Evolutionary conservation across 1,140 invertebrate species (phyloP), one percentile per base, ranked within the genome.

Genomic region (Aphelinus certus): DNA sequence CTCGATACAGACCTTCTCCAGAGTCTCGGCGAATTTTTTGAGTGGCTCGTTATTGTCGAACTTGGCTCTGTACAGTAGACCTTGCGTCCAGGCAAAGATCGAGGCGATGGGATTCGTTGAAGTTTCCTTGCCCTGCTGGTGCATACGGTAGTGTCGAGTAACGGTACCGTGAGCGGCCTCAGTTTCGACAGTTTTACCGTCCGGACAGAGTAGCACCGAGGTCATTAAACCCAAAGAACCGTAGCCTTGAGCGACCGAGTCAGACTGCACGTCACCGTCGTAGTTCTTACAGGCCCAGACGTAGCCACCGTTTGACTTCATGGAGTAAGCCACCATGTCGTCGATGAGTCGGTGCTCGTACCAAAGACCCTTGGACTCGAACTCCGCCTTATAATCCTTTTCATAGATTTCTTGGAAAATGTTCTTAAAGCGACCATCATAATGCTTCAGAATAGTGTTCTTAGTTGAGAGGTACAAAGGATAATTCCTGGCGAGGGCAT

Each of bases 211-310:
- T 9, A 99, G 88, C 1, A 98, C 97, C 47, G 95, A 97, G 1
- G 97, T 98, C 97, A 99, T 98, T 79, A 99, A 89, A 71, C 97
- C 97, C 42, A 98, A 87, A 2, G 96, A 98, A 46, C 95, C 95
- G 81, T 93, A 96, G 77, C 97, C 97, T 88, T 99, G 97, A 79
- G 97, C 97, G 26, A 99, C 95, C 3, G 96, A 97, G 87, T 99
- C 98, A 0, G 96, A 98, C 86, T 99, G 98, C 0, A 99, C 98
- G 89, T 99, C 98, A 53, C 98, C 98, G 85, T 99, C 98, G 84
- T 99, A 99, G 85, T 99, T 99, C 86, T 99, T 99, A 88, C 98
- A 95, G 43, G 98, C 97, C 98, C 98, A 99, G 0, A 99, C 97
- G 89, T 99, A 99, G 69, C 97, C 98, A 79, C 98, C 98, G 78